Evolutionary conservation across 35 echinoderm and acorn worm genomes (phyloP), one percentile per base, ranked within the genome.

Genomic region (Heliocidaris tuberculata): DNA sequence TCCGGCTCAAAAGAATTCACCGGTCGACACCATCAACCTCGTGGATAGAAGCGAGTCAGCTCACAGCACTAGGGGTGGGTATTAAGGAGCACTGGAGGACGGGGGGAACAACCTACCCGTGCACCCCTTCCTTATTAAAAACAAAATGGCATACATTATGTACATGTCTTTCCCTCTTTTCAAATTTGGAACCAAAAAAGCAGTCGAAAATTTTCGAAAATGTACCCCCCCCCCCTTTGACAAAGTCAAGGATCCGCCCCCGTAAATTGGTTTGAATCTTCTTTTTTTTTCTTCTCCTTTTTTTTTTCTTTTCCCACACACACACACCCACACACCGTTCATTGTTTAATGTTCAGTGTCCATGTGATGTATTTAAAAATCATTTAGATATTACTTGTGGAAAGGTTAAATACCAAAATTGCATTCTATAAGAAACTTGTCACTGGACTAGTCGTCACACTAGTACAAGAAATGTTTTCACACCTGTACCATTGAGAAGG

Each of bases 21-120:
- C 91, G 19, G 32, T 93, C 47, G 91, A 93, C 50, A 93, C 21
- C 48, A 59, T 93, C 2, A 6, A 93, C n/a, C 91, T 93, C 13
- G 12, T 93, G 49, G 91, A 93, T 52, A 19, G 91, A 10, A 93
- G 91, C 91, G 91, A 49, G 2, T 93, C 47, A 30, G 48, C 50
- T n/a, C 50, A 93, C 47, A 93, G 91, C 50, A 93, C 91, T 30
- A 93, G 48, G 30, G 91, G 91, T 93, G 10, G 4, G 87, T 5
- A 15, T 30, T 24, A 0, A 27, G 24, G 12, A 30, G 24, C 13
- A 24, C 86, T 30, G 31, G 12, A 13, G 31, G 13, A 89, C 6
- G 86, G 12, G 2, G 1, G 13, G 24, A 0, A 35, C 31, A 30
- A 89, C 13, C 86, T 0, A 30, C 86, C 12, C 0, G 13, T 32